Percentiles rank a stretch among this genome's conserved stretches.
These are phyloP conservation scores for Hyla sarda DNA, from an alignment of 2,113 vertebrate genomes.

Conservation along the genomic window DNA sequence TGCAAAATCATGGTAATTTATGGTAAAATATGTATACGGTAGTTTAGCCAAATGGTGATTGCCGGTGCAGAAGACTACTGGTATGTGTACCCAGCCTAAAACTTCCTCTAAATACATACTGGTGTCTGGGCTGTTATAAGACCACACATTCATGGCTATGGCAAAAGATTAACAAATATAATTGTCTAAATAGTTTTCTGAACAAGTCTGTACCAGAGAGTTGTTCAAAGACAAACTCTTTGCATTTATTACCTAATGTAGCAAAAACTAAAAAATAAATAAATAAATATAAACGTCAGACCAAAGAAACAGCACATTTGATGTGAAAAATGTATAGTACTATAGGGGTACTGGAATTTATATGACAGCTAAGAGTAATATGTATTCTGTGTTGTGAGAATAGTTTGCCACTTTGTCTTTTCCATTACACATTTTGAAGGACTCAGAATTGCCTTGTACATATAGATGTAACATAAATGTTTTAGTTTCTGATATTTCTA, in stretches of 20 bases:
- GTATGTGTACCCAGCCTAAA: too few species aligned
- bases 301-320: not conserved
- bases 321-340: not conserved
- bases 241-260: too few species aligned
- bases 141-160: too few species aligned
- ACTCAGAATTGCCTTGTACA: not conserved
- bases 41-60: too few species aligned
- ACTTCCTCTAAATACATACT: too few species aligned
- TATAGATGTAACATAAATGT: not conserved
- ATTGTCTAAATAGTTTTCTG: not conserved
- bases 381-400: not conserved
- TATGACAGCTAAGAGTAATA: not conserved
- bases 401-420: not conserved
- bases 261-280: not conserved
- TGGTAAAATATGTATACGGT: too few species aligned
- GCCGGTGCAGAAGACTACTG: too few species aligned
- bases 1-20: too few species aligned
- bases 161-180: not conserved
- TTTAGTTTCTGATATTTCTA: not conserved
- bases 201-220: not conserved
- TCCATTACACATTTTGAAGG: not conserved
- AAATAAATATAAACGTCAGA: too few species aligned
- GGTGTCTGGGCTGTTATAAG: too few species aligned
- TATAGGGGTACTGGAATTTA: not conserved
- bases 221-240: not conserved